Base-by-base conservation (phyloP, 1,140 invertebrate species). In the Macrostomum lignano region DNA sequence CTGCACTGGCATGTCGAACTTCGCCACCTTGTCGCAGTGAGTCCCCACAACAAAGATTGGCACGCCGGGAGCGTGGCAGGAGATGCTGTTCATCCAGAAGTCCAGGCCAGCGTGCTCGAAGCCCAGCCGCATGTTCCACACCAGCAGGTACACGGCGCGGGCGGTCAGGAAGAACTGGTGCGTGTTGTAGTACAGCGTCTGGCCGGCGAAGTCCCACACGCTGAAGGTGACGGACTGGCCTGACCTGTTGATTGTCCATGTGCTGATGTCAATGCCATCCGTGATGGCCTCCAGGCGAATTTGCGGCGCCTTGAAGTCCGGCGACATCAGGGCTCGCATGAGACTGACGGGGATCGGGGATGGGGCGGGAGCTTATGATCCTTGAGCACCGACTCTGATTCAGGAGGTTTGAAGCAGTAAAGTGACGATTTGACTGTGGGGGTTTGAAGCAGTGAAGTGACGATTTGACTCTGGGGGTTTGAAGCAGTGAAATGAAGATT, bases 121-220 rank as follows among this genome's bases (percentile, higher is more conserved):
- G 17, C 53, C 53, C 6, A 52, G 46, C 19, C 53, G 36, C 1
- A 53, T 48, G 45, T 57, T 57, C 53, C 53, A 57, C 19, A 51
- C 28, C 11, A 57, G 37, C 15, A 57, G 20, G 32, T 57, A 57
- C 11, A 57, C 46, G 20, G 53, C 49, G 29, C 52, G 39, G 33
- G 49, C 44, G 7, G 37, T 40, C 2, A 14, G 13, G 23, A 30
- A 21, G n/a, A 42, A 39, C 39, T 44, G 43, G 36, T 44, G 43
- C 14, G 43, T 44, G 36, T 44, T 43, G 25, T 44, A 44, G 36
- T 44, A 44, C n/a, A 44, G 39, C 3, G 35, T 37, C 31, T 44
- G 43, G 3, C 43, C 43, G 10, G 43, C 43, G 32, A 44, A 44
- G 24, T 44, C 43, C 40, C 40, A 41, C 19, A 44, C 17, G 31